A percentile compares a stretch with the other conserved stretches of the same genome.
These are phyloP conservation scores for Capreolus pygargus DNA, from an alignment of 2,113 vertebrate genomes.

Conservation along the genomic window DNA sequence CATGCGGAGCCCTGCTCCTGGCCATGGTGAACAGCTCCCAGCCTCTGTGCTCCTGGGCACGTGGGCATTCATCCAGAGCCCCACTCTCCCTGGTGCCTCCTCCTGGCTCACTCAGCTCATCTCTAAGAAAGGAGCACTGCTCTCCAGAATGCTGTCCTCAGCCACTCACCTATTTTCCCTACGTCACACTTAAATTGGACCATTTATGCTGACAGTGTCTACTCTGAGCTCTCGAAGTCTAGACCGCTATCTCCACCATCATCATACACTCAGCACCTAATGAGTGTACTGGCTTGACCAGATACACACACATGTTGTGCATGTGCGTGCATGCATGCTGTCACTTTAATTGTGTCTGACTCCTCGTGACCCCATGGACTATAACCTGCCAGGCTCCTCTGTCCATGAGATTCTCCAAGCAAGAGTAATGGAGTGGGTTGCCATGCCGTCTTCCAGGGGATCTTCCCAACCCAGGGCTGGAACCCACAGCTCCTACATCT, in stretches of 20 bases:
- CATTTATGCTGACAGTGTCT: background rate
- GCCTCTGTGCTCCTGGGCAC: background rate
- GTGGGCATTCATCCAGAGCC: background rate
- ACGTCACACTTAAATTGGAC: background rate
- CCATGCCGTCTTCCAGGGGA: background rate
- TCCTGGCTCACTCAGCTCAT: background rate
- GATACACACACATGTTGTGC: background rate
- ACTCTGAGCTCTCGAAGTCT: background rate
- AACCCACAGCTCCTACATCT: background rate
- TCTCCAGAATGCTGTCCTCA: background rate
- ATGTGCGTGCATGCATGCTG: accelerated
- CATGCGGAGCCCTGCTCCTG: background rate
- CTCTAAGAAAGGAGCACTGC: background rate
- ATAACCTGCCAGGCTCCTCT: background rate
- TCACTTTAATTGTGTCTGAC: background rate
- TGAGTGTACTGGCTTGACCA: accelerated
- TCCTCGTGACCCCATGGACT: background rate
- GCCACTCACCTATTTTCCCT: too few relatives aligned
- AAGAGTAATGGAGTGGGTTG: background rate
- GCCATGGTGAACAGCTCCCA: background rate
- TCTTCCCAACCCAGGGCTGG: background rate
- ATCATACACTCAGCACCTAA: too few relatives aligned
- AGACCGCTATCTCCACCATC: background rate
- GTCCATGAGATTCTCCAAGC: background rate
- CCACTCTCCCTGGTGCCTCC: accelerated